Conservation (phyloP, 2,797 vertebrate genomes). For the Arctocebus calabarensis region DNA sequence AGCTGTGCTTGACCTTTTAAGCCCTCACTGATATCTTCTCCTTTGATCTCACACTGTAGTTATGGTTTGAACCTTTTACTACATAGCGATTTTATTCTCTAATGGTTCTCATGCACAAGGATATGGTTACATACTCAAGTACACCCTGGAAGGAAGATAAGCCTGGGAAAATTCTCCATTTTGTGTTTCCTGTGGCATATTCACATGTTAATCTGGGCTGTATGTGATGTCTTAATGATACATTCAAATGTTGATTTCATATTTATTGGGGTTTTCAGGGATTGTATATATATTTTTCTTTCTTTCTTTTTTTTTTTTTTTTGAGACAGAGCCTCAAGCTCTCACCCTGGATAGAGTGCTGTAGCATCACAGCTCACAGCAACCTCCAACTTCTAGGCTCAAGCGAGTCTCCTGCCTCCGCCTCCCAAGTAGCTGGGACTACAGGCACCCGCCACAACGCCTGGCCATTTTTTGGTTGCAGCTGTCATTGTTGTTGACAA, state of each 20-base stretch:
- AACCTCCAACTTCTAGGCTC: no score
- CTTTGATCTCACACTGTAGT: neutral
- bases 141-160: neutral
- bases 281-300: no score
- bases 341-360: no score
- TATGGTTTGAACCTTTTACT: neutral
- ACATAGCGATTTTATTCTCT: neutral
- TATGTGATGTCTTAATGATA: neutral
- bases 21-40: neutral
- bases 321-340: no score
- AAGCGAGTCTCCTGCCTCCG: no score
- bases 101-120: neutral
- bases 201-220: neutral
- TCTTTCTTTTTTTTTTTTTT: no score
- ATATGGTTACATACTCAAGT: neutral
- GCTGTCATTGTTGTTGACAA: no score
- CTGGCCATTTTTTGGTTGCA: no score
- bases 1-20: neutral
- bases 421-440: no score
- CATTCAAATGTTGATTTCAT: neutral
- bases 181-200: neutral
- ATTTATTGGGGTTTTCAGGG: slow-evolving; percentile 31
- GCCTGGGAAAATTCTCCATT: neutral
- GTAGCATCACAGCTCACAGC: no score
- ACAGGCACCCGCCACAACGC: no score